Conservation (phyloP, 2,113 vertebrate genomes). For the Morone saxatilis region DNA sequence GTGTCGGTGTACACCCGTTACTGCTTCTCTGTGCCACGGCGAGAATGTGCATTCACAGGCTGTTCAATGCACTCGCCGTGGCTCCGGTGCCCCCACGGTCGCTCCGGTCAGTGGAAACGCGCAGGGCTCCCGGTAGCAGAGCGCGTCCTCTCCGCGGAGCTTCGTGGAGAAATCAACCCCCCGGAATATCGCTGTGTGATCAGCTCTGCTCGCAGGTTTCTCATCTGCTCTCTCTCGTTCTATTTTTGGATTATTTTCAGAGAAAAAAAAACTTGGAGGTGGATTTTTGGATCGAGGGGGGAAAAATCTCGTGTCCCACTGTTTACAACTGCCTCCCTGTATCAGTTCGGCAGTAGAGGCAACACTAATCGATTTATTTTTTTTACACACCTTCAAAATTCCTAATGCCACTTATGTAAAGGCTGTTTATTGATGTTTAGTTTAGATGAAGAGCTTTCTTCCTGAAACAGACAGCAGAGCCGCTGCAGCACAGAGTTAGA, state of each 20-base stretch:
- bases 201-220: slow-evolving; percentile 77
- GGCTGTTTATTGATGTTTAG: slow-evolving; percentile 36
- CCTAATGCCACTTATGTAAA: slow-evolving; percentile 17
- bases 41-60: slow-evolving; percentile 62
- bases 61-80: slow-evolving; percentile 66
- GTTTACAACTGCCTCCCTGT: slow-evolving; percentile 92
- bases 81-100: slow-evolving; percentile 72
- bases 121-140: slow-evolving; percentile 69
- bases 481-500: slow-evolving; percentile 46
- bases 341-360: slow-evolving; percentile 80
- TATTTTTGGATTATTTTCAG: slow-evolving; percentile 94
- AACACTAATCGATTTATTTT: slow-evolving; percentile 40
- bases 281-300: slow-evolving; percentile 92
- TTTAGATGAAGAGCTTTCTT: slow-evolving; percentile 38
- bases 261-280: slow-evolving; percentile 86
- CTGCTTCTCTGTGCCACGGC: slow-evolving; percentile 26
- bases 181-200: slow-evolving; percentile 73
- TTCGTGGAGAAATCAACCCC: slow-evolving; percentile 60
- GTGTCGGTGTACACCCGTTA: slow-evolving; percentile 39
- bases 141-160: slow-evolving; percentile 70
- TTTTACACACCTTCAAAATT: slow-evolving; percentile 23
- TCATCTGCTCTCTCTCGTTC: slow-evolving; percentile 86
- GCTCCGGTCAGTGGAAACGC: slow-evolving; percentile 77
- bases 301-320: slow-evolving; percentile 93
- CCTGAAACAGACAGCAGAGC: slow-evolving; percentile 32